These are phyloP conservation scores for Xestoiulus laeticollis DNA, from an alignment of 2,888 invertebrate genomes.

Conservation along the genomic window DNA sequence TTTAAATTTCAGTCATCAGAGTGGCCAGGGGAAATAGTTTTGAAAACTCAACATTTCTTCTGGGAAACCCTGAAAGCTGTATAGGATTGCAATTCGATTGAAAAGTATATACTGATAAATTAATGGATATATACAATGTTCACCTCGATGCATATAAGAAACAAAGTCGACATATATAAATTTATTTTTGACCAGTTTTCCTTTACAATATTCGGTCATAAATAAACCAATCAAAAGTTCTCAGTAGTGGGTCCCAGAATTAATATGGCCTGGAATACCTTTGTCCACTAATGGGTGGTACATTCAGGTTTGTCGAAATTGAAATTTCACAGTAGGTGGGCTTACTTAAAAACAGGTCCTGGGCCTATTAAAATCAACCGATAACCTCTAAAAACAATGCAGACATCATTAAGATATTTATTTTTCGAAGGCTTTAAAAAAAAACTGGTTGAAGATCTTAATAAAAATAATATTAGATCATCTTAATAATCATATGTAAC, in stretches of 20 bases:
- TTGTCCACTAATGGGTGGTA: constrained; percentile 11
- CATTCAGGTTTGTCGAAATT: constrained; percentile 26
- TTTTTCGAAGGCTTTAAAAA: neutral
- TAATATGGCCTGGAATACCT: constrained; percentile 19
- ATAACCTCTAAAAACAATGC: constrained; percentile 24
- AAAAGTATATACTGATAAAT: neutral
- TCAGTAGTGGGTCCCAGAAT: constrained; percentile 17
- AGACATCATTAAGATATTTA: constrained; percentile 26
- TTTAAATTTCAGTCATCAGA: too few species aligned
- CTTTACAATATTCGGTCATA: neutral
- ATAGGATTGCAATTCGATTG: too few species aligned
- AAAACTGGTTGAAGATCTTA: constrained; percentile 26
- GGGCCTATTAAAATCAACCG: constrained; percentile 9
- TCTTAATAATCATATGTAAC: neutral
- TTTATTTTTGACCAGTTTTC: neutral
- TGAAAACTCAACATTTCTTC: too few species aligned
- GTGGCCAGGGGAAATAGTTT: too few species aligned
- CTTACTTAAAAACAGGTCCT: constrained; percentile 19
- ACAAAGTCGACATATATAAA: too few species aligned
- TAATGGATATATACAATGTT: neutral
- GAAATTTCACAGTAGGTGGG: constrained; percentile 26
- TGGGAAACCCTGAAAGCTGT: too few species aligned
- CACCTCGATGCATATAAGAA: neutral
- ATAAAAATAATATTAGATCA: constrained; percentile 13
- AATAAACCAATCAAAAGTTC: constrained; percentile 26